A percentile compares a stretch with the other conserved stretches of the same genome.
Evolutionary conservation across 2,797 vertebrate species (phyloP).

Genomic region (Allobates femoralis): DNA sequence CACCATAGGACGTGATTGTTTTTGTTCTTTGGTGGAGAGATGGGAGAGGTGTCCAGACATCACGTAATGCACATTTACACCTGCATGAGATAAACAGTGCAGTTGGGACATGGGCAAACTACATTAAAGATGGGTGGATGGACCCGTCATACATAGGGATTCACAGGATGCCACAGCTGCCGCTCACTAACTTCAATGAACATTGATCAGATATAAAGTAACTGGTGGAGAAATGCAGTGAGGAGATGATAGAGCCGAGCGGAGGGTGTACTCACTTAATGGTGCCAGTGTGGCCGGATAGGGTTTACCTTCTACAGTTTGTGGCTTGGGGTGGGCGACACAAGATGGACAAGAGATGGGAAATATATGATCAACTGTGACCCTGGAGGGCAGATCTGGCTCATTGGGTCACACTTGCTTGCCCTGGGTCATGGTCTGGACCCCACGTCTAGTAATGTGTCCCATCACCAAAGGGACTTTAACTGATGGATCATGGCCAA

Average conservation of each 20-base stretch:
- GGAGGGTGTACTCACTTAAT: background rate
- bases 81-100: background rate
- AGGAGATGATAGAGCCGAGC: background rate
- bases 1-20: slow-evolving; percentile 25
- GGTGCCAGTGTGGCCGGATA: no score
- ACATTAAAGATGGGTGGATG: background rate
- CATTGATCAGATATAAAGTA: background rate
- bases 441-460: no score
- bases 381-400: no score
- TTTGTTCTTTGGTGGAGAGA: background rate
- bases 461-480: no score
- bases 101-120: background rate
- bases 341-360: no score
- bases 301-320: no score
- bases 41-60: background rate
- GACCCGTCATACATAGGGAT: no score
- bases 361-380: no score
- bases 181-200: background rate
- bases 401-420: no score
- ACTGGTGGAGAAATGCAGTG: background rate
- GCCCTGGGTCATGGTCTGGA: no score
- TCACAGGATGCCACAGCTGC: background rate
- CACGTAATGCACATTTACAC: background rate
- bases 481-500: no score
- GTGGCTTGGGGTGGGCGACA: no score